Conservation (phyloP, 2,888 invertebrate species). For the Eupithecia subfuscata region DNA sequence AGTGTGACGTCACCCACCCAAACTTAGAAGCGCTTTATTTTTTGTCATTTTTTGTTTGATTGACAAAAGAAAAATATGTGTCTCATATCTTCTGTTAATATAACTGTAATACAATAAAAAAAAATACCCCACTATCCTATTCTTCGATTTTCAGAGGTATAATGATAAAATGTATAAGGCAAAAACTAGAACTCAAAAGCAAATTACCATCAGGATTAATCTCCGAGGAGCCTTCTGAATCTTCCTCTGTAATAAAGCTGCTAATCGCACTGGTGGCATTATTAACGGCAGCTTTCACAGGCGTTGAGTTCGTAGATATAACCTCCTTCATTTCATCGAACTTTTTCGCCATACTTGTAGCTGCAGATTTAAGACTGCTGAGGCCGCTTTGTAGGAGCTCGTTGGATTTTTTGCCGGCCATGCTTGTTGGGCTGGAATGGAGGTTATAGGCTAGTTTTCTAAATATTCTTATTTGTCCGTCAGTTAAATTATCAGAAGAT, state of each 20-base stretch:
- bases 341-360: constrained; percentile 93
- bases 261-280: constrained; percentile 75
- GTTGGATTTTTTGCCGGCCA: constrained; percentile 94
- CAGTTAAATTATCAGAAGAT: too few relatives aligned
- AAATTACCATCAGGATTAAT: constrained; percentile 79
- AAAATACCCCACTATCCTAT: too few relatives aligned
- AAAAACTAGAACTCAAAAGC: background rate
- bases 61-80: too few relatives aligned
- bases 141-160: too few relatives aligned
- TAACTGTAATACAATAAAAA: too few relatives aligned
- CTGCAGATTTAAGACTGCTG: constrained; percentile 93
- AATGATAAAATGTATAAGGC: too few relatives aligned
- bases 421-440: constrained; percentile 88
- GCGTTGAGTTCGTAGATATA: constrained; percentile 94
- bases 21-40: too few relatives aligned
- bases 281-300: constrained; percentile 87
- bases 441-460: background rate
- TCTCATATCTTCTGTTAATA: too few relatives aligned
- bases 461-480: too few relatives aligned
- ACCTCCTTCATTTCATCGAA: constrained; percentile 96
- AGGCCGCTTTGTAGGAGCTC: constrained; percentile 94
- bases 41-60: too few relatives aligned
- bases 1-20: too few relatives aligned
- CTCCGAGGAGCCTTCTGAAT: constrained; percentile 76
- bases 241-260: constrained; percentile 73